These are phyloP conservation scores for Proisotoma minuta DNA, from an alignment of 2,888 invertebrate genomes.

Conservation along the genomic window DNA sequence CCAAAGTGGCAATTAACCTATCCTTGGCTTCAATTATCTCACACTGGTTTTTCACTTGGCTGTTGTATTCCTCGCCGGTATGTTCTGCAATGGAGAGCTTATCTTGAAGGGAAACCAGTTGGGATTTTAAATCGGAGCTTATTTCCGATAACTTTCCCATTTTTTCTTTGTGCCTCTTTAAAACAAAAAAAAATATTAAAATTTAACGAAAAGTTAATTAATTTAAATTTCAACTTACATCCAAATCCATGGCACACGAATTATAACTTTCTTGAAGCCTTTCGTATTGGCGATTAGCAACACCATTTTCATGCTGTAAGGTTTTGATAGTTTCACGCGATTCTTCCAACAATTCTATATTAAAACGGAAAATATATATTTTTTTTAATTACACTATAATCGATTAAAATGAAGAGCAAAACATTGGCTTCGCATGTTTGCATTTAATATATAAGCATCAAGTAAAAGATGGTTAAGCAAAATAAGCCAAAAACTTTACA, in stretches of 20 bases:
- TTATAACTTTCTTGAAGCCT: slow-evolving; percentile 36
- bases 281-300: slow-evolving; percentile 33
- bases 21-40: slow-evolving; percentile 19
- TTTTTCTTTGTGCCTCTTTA: slow-evolving; percentile 27
- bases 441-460: no score
- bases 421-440: no score
- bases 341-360: slow-evolving; percentile 44
- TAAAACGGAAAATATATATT: slow-evolving; percentile 7
- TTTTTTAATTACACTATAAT: no score
- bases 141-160: slow-evolving; percentile 20
- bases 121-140: slow-evolving; percentile 30
- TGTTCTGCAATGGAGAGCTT: slow-evolving; percentile 21
- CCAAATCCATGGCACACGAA: slow-evolving; percentile 36
- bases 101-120: slow-evolving; percentile 23
- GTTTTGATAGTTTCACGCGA: slow-evolving; percentile 40
- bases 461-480: no score
- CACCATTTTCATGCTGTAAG: slow-evolving; percentile 35
- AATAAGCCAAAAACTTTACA: no score
- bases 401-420: no score
- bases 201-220: not conserved
- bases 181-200: not conserved
- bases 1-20: slow-evolving; percentile 25
- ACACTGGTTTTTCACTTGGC: slow-evolving; percentile 21
- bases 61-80: slow-evolving; percentile 16
- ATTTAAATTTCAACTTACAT: slow-evolving; percentile 25